Conservation (phyloP, 2,888 invertebrate species). For the Lochmaea crataegi region DNA sequence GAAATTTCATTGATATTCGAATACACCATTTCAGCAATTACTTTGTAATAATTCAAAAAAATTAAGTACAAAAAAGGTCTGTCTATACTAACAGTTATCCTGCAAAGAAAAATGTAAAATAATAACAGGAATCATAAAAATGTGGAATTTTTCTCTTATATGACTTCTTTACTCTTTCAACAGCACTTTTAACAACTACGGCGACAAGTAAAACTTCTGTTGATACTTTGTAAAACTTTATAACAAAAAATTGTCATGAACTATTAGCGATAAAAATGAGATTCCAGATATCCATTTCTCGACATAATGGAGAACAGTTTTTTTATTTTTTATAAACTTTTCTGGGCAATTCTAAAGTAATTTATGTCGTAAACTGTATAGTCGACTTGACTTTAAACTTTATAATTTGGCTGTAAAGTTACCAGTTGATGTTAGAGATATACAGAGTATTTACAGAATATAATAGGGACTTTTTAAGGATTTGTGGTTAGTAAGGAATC, state of each 20-base stretch:
- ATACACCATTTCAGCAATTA: too few relatives aligned
- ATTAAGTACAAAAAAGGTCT: too few relatives aligned
- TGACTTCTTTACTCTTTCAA: too few relatives aligned
- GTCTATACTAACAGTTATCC: too few relatives aligned
- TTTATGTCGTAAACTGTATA: constrained; percentile 18
- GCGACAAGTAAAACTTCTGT: too few relatives aligned
- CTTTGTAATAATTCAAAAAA: too few relatives aligned
- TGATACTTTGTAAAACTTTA: not conserved
- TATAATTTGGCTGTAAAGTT: constrained; percentile 23
- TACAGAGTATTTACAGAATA: constrained; percentile 9
- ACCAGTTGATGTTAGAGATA: constrained; percentile 22
- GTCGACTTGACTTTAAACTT: constrained; percentile 25
- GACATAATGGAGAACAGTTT: not conserved
- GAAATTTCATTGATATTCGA: too few relatives aligned
- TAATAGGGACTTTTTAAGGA: constrained; percentile 3
- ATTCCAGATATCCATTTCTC: constrained; percentile 7
- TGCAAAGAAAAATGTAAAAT: too few relatives aligned
- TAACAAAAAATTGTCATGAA: not conserved
- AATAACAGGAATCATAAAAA: too few relatives aligned
- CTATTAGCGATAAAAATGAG: constrained; percentile 5
- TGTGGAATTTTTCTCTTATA: too few relatives aligned
- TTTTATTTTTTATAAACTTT: constrained; percentile 16
- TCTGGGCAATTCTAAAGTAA: constrained; percentile 16
- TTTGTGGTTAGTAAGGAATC: constrained; percentile 37
- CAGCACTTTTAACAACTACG: too few relatives aligned